Evolutionary conservation across 2,113 vertebrate genomes (phyloP).

Genomic region (Tautogolabrus adspersus): DNA sequence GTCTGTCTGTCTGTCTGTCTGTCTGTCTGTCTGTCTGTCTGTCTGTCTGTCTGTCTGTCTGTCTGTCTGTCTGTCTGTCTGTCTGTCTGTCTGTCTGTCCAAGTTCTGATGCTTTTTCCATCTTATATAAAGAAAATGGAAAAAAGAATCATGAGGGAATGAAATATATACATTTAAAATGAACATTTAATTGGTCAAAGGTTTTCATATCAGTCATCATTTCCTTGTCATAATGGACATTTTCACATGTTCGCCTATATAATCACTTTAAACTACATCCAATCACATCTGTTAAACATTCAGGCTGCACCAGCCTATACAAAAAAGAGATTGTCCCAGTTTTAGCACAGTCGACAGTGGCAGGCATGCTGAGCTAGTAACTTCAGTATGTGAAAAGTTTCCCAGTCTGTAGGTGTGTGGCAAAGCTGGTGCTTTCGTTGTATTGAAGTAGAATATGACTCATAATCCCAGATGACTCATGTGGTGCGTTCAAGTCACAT

Average conservation of each 20-base stretch:
- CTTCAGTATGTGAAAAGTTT: constrained; percentile 70
- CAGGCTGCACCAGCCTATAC: constrained; percentile 4
- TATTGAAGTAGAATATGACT: constrained; percentile 69
- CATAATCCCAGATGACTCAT: constrained; percentile 74
- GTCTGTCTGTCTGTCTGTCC: not conserved
- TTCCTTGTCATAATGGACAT: not conserved
- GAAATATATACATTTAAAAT: too few relatives aligned
- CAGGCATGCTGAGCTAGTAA: constrained; percentile 43
- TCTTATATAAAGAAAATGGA: too few relatives aligned
- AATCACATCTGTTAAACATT: constrained; percentile 49
- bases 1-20: too few relatives aligned
- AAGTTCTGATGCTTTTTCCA: not conserved
- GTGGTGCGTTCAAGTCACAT: constrained; percentile 62
- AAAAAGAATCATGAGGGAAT: too few relatives aligned
- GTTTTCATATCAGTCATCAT: too few relatives aligned
- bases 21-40: constrained; percentile 3
- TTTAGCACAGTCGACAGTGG: constrained; percentile 40
- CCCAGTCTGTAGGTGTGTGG: constrained; percentile 72
- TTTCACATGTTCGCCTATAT: too few relatives aligned
- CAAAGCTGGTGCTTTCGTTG: constrained; percentile 53
- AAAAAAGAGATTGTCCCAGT: constrained; percentile 57
- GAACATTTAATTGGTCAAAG: constrained; percentile 36
- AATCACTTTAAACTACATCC: constrained; percentile 25
- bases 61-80: not conserved
- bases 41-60: constrained; percentile 5